A percentile compares a stretch with the other conserved stretches of the same genome.
These are phyloP conservation scores for Drosophila sordidula DNA, from an alignment of 2,888 invertebrate species.

Conservation along the genomic window DNA sequence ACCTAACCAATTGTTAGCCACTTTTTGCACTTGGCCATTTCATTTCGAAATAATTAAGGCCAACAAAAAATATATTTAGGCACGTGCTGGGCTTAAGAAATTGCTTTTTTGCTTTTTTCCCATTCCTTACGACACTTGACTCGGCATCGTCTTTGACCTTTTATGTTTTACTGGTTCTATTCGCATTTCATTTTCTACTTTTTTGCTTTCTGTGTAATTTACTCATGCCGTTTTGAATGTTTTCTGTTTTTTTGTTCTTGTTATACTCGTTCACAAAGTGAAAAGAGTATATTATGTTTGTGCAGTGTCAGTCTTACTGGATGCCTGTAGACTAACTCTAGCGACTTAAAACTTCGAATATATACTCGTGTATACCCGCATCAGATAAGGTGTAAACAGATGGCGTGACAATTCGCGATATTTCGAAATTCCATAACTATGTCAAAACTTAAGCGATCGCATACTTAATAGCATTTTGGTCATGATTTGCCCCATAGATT, in stretches of 20 bases:
- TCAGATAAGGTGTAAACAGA: no score
- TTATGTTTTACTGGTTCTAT: slow-evolving; percentile 30
- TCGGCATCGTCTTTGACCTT: slow-evolving; percentile 51
- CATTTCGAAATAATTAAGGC: slow-evolving; percentile 69
- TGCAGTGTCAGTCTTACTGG: no score
- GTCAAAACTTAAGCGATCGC: no score
- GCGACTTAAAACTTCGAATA: no score
- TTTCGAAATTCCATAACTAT: no score
- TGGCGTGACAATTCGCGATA: no score
- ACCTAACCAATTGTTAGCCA: slow-evolving; percentile 42
- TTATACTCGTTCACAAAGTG: no score
- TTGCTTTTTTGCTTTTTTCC: slow-evolving; percentile 45
- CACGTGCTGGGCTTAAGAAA: slow-evolving; percentile 76
- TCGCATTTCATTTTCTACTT: slow-evolving; percentile 4
- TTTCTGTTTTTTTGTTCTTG: slow-evolving; percentile 17
- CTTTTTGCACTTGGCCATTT: slow-evolving; percentile 46
- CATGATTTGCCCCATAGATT: no score
- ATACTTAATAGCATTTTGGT: no score
- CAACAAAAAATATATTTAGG: slow-evolving; percentile 61
- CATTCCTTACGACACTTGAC: slow-evolving; percentile 33
- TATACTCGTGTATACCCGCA: no score
- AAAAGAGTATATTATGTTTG: no score
- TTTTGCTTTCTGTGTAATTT: slow-evolving; percentile 36
- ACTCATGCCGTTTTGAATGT: slow-evolving; percentile 37
- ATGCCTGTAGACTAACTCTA: no score